These are phyloP conservation scores for Scaptomyza caliginosa DNA, from an alignment of 2,888 invertebrate species.

Conservation along the genomic window DNA sequence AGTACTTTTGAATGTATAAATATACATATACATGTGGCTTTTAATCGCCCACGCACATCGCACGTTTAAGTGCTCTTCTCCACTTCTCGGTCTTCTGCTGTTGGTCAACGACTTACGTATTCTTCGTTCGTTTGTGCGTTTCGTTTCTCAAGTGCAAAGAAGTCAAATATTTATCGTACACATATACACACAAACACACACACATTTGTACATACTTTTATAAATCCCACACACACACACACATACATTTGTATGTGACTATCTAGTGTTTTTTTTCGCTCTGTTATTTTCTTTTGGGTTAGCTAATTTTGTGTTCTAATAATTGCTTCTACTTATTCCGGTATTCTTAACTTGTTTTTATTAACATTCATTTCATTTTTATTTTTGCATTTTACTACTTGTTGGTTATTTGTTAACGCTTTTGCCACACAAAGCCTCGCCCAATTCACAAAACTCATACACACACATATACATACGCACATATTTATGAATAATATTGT, in stretches of 20 bases:
- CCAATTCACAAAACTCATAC: background rate
- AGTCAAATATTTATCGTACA: constrained; percentile 48
- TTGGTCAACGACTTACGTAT: constrained; percentile 1
- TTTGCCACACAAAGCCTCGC: constrained; percentile 9
- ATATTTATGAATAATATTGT: constrained; percentile 79
- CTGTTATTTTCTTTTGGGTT: background rate
- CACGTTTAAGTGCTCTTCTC: constrained; percentile 35
- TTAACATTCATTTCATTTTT: constrained; percentile 1
- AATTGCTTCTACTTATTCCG: constrained; percentile 8
- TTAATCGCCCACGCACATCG: constrained; percentile 39
- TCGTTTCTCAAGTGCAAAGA: constrained; percentile 56
- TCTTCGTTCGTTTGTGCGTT: constrained; percentile 7
- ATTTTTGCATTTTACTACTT: background rate
- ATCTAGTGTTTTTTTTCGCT: constrained; percentile 13
- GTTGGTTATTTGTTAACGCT: constrained; percentile 22
- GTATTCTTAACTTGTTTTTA: constrained; percentile 19
- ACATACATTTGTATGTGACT: background rate
- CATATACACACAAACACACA: constrained; percentile 1
- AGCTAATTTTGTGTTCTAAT: constrained; percentile 1
- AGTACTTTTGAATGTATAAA: background rate
- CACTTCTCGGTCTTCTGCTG: background rate
- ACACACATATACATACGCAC: constrained; percentile 13
- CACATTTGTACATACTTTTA: background rate
- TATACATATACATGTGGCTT: background rate
- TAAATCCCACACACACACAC: constrained; percentile 1